phyloP scores from a whole-genome alignment of 1,140 invertebrate species.

The Campodea augens region DNA sequence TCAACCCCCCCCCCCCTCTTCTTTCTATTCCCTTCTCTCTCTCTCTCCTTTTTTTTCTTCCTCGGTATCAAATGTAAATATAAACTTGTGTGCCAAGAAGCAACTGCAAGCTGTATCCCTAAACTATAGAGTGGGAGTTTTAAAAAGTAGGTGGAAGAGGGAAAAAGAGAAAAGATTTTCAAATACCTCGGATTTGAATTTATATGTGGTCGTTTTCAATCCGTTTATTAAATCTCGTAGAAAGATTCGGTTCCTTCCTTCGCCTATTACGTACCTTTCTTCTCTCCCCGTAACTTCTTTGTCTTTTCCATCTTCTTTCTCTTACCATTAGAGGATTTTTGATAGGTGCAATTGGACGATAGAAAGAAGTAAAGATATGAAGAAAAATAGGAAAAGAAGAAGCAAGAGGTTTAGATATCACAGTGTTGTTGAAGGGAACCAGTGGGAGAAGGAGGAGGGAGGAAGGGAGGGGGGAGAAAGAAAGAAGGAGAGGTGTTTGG shows the following conservation, averaged over 20 bases:
- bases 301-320: too few species aligned
- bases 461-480: not conserved
- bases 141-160: too few species aligned
- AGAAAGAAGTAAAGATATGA: not conserved
- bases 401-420: not conserved
- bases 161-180: not conserved
- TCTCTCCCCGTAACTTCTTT: too few species aligned
- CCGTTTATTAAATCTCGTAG: not conserved
- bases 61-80: not conserved
- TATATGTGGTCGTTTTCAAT: not conserved
- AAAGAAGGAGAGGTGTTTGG: not conserved
- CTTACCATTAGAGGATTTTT: not conserved
- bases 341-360: not conserved
- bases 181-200: not conserved
- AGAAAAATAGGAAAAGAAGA: not conserved
- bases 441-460: not conserved
- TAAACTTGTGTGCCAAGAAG: slow-evolving; percentile 1
- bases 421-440: not conserved
- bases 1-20: too few species aligned
- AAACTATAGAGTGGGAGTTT: too few species aligned
- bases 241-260: too few species aligned
- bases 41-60: too few species aligned
- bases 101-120: too few species aligned
- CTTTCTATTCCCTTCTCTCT: too few species aligned
- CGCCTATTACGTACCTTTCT: too few species aligned